Percentiles rank a stretch among this genome's conserved stretches.
Evolutionary conservation across 1,140 invertebrate species (phyloP).

Genomic region (Lepidotrigona ventralis): DNA sequence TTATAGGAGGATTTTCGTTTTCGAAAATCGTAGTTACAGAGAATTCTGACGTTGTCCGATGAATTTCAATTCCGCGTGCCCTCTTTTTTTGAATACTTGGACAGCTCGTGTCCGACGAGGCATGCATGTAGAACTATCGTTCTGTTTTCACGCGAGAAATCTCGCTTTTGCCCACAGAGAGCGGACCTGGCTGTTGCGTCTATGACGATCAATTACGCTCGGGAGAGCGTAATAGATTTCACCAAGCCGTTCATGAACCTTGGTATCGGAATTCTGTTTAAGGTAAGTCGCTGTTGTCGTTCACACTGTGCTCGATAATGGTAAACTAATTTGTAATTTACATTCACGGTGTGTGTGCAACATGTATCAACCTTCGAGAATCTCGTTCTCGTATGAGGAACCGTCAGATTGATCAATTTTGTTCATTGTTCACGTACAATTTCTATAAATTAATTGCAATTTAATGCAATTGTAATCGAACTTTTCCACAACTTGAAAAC

Average conservation of each 20-base stretch:
- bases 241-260: slow-evolving; percentile 95
- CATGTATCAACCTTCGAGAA: background rate
- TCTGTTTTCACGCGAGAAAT: background rate
- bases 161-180: slow-evolving; percentile 80
- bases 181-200: slow-evolving; percentile 90
- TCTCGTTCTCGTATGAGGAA: background rate
- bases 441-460: too few relatives aligned
- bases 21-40: too few relatives aligned
- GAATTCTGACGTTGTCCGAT: background rate
- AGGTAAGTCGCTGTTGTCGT: slow-evolving; percentile 77
- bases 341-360: background rate
- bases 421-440: too few relatives aligned
- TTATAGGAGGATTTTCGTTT: background rate
- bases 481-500: too few relatives aligned
- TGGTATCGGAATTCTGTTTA: slow-evolving; percentile 91
- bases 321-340: background rate
- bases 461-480: too few relatives aligned
- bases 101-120: background rate
- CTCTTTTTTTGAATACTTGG: background rate
- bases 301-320: too few relatives aligned
- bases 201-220: slow-evolving; percentile 92
- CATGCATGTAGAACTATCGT: background rate
- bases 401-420: background rate
- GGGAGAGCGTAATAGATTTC: slow-evolving; percentile 93
- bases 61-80: background rate